Conservation (phyloP, 2,888 invertebrate species). For the Elmis aenea region DNA sequence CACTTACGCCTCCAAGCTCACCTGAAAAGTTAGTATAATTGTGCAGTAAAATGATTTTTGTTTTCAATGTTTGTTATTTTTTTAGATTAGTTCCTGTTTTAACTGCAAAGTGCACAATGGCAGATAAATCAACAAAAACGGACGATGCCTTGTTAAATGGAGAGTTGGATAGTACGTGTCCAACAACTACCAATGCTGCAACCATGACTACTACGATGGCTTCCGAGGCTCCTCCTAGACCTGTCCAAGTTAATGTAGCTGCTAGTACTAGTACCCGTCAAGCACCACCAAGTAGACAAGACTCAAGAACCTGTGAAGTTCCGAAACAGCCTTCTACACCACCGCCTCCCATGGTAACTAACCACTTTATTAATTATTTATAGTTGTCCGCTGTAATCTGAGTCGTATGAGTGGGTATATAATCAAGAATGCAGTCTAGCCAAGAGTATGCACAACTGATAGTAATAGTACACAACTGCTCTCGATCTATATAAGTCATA, state of each 20-base stretch:
- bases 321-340: slow-evolving; percentile 30
- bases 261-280: slow-evolving; percentile 32
- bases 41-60: slow-evolving; percentile 1
- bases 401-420: too few species aligned
- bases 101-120: slow-evolving; percentile 50
- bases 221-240: slow-evolving; percentile 35
- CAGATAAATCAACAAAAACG: slow-evolving; percentile 69
- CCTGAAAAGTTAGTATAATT: slow-evolving; percentile 54
- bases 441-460: too few species aligned
- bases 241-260: slow-evolving; percentile 27
- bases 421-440: too few species aligned
- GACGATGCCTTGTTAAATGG: slow-evolving; percentile 46
- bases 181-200: slow-evolving; percentile 51
- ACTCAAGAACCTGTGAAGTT: slow-evolving; percentile 19
- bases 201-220: slow-evolving; percentile 51
- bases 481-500: too few species aligned
- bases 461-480: too few species aligned
- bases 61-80: slow-evolving; percentile 9
- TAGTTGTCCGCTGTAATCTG: too few species aligned
- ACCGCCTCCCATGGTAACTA: slow-evolving; percentile 30
- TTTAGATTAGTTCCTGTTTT: slow-evolving; percentile 42
- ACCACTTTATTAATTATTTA: not conserved
- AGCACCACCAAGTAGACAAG: slow-evolving; percentile 19
- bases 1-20: slow-evolving; percentile 56
- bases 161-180: slow-evolving; percentile 36